Evolutionary conservation across 2,113 vertebrate genomes (phyloP), one percentile per base, ranked within the genome.

Genomic region (Paralichthys olivaceus): DNA sequence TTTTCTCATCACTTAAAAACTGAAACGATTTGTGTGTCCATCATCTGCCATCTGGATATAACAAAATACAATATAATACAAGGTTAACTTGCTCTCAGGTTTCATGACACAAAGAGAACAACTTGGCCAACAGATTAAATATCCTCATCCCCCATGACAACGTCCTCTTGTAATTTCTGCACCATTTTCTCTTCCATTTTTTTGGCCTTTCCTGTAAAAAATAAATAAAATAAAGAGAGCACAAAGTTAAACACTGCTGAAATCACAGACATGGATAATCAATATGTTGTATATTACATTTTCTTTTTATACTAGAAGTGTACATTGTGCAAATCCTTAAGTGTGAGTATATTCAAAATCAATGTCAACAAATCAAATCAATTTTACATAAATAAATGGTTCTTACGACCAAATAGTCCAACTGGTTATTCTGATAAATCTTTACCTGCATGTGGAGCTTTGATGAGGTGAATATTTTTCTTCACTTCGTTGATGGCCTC

Each of bases 181-280:
- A 98, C 96, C 97, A 99, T 98, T 94, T 97, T 99, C 43, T 96
- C 97, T 89, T 99, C 98, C 96, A 99, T 69, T 56, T 94, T 84
- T 84, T 96, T 98, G 83, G 94, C 92, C 92, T 96, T 96, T 80
- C 95, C 97, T 99, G 84, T 51, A 63, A 87, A 26, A 43, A 23
- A 61, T 29, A 68, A 6, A 72, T 1, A 49, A 22, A 11, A 64
- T 13, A 15, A 59, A 51, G n/a, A n/a, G n/a, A 49, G 28, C 2
- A 3, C 28, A 29, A 20, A 51, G 1, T 47, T 19, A 29, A 78
- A 72, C 12, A 75, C 43, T 2, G 4, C 5, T 63, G 11, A 75
- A 47, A 62, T 59, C 9, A 59, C 22, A 37, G 2, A 29, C 1
- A 19, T 28, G 6, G 7, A 67, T 9, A 40, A 14, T 37, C 4